Evolutionary conservation across 1,140 invertebrate species (phyloP), one percentile per base, ranked within the genome.

Genomic region (Calephelis virginiensis): DNA sequence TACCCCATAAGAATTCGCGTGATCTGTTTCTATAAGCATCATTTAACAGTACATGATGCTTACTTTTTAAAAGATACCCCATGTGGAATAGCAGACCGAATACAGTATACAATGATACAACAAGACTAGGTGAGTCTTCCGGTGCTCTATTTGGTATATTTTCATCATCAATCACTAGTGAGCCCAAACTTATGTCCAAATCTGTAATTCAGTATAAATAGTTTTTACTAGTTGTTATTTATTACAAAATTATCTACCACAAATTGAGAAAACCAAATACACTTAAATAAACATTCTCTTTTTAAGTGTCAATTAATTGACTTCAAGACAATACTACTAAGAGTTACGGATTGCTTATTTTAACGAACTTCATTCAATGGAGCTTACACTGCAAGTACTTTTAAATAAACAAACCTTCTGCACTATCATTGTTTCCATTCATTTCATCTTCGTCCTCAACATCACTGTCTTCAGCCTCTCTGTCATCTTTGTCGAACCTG

Each of bases 371-470:
- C 40, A 43, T 43, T 6, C 5, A 43, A 43, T 0, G 8, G 40
- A 43, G 40, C 8, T 43, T 43, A 43, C 40, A 43, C 40, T 9
- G 28, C 28, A 28, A 28, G 8, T 43, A 8, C 40, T 43, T 43
- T 8, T 62, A 46, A 45, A 46, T 46, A 59, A 40, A 60, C 38
- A 66, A 46, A 85, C 83, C 95, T 73, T 95, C 95, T 64, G 94
- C 94, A 78, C 94, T 94, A 71, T 95, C 94, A 74, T 95, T 94
- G 73, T 96, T 95, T 71, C 94, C 94, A 85, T 96, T 95, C 48
- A 95, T 93, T 77, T 94, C 94, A 70, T 95, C 94, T 71, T 95
- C 94, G 62, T 95, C 95, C 65, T 96, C 95, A 46, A 92, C 94
- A 70, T 93, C 95, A 72, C 93, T 95, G 61, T 94, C 94, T 43